Conservation (phyloP, 2,797 vertebrate species). For the Anguilla megastoma region DNA sequence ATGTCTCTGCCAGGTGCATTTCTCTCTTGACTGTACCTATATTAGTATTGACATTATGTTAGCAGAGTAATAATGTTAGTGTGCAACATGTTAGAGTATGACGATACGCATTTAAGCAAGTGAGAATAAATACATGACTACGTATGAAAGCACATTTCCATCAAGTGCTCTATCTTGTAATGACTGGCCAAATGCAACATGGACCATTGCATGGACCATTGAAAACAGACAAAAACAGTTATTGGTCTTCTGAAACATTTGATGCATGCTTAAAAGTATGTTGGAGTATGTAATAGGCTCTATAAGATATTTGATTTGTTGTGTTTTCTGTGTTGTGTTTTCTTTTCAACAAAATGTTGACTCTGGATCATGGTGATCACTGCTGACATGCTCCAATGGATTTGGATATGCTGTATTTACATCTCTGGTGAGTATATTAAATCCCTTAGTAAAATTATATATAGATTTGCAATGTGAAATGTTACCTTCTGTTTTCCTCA, state of each 20-base stretch:
- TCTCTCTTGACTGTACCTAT: neutral
- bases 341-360: neutral
- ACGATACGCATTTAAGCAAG: neutral
- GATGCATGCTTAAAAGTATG: neutral
- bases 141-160: neutral
- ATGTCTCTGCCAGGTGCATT: neutral
- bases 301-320: neutral
- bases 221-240: neutral
- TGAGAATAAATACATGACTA: neutral
- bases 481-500: neutral
- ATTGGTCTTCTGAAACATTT: neutral
- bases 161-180: neutral
- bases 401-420: constrained; percentile 28
- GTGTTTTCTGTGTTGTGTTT: neutral
- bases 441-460: neutral
- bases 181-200: neutral
- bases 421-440: constrained; percentile 34
- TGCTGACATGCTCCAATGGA: neutral
- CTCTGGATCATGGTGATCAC: constrained; percentile 14
- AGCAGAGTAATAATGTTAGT: neutral
- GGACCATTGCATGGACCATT: neutral
- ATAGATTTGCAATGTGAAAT: neutral
- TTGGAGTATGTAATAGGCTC: neutral
- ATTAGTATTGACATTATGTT: neutral
- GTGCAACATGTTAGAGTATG: neutral